Evolutionary conservation across 2,888 invertebrate species (phyloP).

Genomic region (Perizoma flavofasciatum): DNA sequence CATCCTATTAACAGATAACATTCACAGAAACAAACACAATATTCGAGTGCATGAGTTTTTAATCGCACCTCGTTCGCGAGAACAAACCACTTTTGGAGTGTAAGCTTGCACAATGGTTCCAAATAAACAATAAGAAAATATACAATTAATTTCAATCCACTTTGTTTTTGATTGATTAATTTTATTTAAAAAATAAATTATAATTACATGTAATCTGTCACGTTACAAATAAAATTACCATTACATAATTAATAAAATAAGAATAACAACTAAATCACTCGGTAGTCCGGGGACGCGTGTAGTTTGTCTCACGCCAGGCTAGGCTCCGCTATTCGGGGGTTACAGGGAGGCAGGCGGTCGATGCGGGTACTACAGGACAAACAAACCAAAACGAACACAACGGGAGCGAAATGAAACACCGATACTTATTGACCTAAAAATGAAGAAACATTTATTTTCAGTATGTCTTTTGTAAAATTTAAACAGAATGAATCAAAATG

Average conservation of each 20-base stretch:
- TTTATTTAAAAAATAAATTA: constrained; percentile 42
- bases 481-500: constrained; percentile 82
- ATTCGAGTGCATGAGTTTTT: constrained; percentile 16
- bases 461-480: constrained; percentile 87
- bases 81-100: constrained; percentile 2
- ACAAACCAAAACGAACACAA: constrained; percentile 32
- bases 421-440: constrained; percentile 87
- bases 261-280: constrained; percentile 40
- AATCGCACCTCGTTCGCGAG: constrained; percentile 9
- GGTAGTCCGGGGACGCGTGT: constrained; percentile 32
- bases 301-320: background rate
- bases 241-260: constrained; percentile 41
- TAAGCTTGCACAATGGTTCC: constrained; percentile 17
- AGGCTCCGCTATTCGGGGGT: background rate
- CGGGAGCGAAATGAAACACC: constrained; percentile 76
- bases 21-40: constrained; percentile 21
- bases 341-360: background rate
- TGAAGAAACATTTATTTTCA: constrained; percentile 89
- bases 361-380: constrained; percentile 2
- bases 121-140: constrained; percentile 34
- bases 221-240: constrained; percentile 41
- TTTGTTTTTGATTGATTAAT: constrained; percentile 31
- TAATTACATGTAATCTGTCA: constrained; percentile 40
- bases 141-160: constrained; percentile 38
- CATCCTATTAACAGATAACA: constrained; percentile 23